phyloP scores from a whole-genome alignment of 2,113 vertebrate genomes.

The Oenanthe oenanthe region DNA sequence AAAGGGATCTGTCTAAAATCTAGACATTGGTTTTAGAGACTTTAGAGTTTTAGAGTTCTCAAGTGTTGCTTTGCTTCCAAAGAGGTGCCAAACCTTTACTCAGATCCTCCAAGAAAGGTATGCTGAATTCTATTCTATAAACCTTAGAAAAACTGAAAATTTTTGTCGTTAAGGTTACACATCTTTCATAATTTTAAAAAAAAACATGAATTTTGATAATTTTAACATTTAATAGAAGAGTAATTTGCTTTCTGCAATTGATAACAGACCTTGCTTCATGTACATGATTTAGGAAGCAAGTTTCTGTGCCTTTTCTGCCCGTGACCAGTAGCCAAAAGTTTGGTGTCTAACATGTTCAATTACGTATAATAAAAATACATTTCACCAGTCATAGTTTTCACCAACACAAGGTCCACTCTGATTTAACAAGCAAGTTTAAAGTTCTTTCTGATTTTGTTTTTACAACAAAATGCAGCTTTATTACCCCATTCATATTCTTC shows the following conservation, averaged over 20 bases:
- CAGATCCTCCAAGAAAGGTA: neutral
- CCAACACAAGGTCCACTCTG: neutral
- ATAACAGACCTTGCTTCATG: neutral
- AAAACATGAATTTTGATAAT: neutral
- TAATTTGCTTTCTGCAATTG: neutral
- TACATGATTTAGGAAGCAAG: neutral
- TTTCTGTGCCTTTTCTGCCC: neutral
- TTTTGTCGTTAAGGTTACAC: neutral
- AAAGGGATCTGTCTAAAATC: neutral
- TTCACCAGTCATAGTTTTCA: neutral
- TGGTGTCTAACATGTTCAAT: neutral
- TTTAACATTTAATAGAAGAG: neutral
- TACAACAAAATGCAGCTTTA: neutral
- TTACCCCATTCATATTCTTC: neutral
- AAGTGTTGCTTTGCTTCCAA: neutral
- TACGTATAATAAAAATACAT: neutral
- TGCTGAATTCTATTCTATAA: neutral
- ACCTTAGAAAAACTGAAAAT: neutral
- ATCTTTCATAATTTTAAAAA: neutral
- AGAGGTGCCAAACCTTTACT: neutral
- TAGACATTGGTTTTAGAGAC: neutral
- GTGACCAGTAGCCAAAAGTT: neutral
- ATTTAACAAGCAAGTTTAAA: neutral
- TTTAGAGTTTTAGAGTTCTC: neutral
- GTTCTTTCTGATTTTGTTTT: neutral